A percentile compares a stretch with the other conserved stretches of the same genome.
Conservation (phyloP, 2,113 vertebrate species). For the Eurystomus gularis region DNA sequence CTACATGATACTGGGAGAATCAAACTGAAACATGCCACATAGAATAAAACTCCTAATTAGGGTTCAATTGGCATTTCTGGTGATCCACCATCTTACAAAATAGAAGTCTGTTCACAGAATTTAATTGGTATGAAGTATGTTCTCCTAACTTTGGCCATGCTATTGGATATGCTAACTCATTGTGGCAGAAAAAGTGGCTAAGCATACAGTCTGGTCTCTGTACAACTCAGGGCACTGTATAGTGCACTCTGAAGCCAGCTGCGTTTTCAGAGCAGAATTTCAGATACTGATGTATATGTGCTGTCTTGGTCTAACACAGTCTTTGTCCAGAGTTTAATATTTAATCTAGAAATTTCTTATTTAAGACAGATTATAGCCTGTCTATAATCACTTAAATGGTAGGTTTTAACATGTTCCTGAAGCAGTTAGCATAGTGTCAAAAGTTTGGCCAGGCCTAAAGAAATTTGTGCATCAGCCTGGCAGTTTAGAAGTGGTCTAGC, state of each 20-base stretch:
- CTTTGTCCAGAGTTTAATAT: not conserved
- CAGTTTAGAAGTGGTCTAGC: not conserved
- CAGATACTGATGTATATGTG: not conserved
- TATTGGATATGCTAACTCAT: not conserved
- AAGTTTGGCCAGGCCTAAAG: not conserved
- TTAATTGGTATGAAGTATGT: not conserved
- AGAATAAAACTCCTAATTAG: constrained; percentile 26
- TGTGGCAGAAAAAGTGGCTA: constrained; percentile 1
- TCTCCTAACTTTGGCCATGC: not conserved
- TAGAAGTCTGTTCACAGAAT: not conserved
- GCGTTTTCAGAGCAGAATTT: not conserved
- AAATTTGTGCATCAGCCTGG: not conserved
- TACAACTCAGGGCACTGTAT: not conserved
- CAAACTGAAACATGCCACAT: constrained; percentile 1
- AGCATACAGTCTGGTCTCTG: not conserved
- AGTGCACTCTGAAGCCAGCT: not conserved
- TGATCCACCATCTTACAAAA: constrained; percentile 6
- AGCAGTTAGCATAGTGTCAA: not conserved
- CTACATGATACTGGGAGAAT: not conserved
- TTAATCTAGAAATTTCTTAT: not conserved
- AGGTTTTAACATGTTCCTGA: not conserved
- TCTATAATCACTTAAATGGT: not conserved
- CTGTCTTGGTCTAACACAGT: not conserved
- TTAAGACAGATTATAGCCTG: not conserved
- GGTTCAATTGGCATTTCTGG: not conserved